Percentiles rank a stretch among this genome's conserved stretches.
Evolutionary conservation across 2,113 vertebrate species (phyloP).

Genomic region (Seriola dumerili): DNA sequence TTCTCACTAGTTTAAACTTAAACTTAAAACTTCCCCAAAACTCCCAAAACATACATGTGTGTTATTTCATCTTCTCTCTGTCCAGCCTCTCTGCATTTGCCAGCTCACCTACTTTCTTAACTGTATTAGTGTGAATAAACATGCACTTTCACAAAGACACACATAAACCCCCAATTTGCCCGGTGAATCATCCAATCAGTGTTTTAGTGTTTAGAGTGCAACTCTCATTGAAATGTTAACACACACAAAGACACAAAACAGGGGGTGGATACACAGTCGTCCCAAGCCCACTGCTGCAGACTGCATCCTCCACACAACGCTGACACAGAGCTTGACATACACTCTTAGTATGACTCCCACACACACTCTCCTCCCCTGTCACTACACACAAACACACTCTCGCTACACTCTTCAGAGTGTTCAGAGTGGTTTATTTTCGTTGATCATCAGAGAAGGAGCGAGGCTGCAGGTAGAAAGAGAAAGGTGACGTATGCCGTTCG

Average conservation of each 20-base stretch:
- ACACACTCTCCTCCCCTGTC: slow-evolving; percentile 54
- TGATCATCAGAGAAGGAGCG: slow-evolving; percentile 43
- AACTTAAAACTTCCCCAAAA: not conserved
- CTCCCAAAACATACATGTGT: not conserved
- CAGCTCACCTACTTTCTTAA: slow-evolving; percentile 45
- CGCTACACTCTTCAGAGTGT: slow-evolving; percentile 26
- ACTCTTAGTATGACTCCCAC: slow-evolving; percentile 70
- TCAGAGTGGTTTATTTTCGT: slow-evolving; percentile 64
- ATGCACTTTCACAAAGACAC: slow-evolving; percentile 33
- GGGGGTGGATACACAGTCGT: slow-evolving; percentile 57
- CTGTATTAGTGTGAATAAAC: slow-evolving; percentile 57
- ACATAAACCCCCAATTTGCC: slow-evolving; percentile 45
- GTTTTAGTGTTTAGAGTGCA: slow-evolving; percentile 41
- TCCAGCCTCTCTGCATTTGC: slow-evolving; percentile 34
- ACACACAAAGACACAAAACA: slow-evolving; percentile 51
- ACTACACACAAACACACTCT: slow-evolving; percentile 57
- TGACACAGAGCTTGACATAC: slow-evolving; percentile 72
- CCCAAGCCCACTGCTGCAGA: slow-evolving; percentile 62
- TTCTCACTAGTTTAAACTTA: not conserved
- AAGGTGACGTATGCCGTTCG: slow-evolving; percentile 1
- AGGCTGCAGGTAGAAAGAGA: slow-evolving; percentile 27
- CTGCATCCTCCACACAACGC: slow-evolving; percentile 75
- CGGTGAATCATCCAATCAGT: slow-evolving; percentile 62
- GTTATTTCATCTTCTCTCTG: slow-evolving; percentile 30
- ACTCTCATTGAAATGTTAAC: slow-evolving; percentile 45